A percentile compares a stretch with the other conserved stretches of the same genome.
phyloP scores from a whole-genome alignment of 2,113 vertebrate genomes.

The Aix galericulata region DNA sequence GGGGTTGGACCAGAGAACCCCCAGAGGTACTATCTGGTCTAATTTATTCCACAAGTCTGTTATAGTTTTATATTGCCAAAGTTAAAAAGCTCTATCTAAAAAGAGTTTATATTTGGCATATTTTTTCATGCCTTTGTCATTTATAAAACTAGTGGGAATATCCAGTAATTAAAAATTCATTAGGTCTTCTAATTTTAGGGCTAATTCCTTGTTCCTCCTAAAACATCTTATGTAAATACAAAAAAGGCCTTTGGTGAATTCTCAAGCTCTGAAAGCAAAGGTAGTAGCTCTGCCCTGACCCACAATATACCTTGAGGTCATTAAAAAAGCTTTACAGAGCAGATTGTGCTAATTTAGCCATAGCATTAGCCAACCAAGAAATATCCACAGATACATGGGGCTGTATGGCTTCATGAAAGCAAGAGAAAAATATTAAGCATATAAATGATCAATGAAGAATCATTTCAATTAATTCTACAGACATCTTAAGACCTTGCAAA shows the following conservation, averaged over 20 bases:
- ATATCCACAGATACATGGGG: background rate
- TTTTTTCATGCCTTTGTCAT: background rate
- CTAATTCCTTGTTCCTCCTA: background rate
- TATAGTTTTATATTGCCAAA: background rate
- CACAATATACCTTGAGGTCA: background rate
- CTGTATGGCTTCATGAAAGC: background rate
- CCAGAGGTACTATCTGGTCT: background rate
- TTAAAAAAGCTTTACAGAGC: background rate
- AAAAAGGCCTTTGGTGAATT: background rate
- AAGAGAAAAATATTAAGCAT: background rate
- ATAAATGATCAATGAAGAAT: background rate
- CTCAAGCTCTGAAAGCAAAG: background rate
- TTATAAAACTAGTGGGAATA: background rate
- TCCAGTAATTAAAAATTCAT: background rate
- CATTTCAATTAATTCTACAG: background rate
- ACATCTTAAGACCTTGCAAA: background rate
- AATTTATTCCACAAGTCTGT: background rate
- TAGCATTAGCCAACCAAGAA: background rate
- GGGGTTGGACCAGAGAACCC: background rate
- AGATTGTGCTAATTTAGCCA: background rate
- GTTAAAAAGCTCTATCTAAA: fast-evolving
- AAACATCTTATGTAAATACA: background rate
- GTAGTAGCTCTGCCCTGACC: background rate
- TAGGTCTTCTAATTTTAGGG: background rate
- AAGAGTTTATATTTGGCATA: background rate